Evolutionary conservation across 1,140 invertebrate genomes (phyloP).

Genomic region (Helicoverpa armigera): DNA sequence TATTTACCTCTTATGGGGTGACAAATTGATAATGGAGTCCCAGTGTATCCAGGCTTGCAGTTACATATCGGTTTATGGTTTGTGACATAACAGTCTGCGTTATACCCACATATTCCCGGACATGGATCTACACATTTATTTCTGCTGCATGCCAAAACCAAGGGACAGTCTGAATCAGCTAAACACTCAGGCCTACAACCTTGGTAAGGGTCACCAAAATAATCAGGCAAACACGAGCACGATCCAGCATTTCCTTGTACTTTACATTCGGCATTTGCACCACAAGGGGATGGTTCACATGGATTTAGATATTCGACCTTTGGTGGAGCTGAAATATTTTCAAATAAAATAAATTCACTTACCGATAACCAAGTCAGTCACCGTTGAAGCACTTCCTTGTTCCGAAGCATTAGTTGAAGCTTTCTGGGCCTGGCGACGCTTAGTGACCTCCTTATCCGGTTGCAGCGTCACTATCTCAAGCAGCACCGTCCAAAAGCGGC

Average conservation of each 20-base stretch:
- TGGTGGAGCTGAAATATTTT: slow-evolving; percentile 81
- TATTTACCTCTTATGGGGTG: slow-evolving; percentile 72
- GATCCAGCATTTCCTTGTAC: slow-evolving; percentile 88
- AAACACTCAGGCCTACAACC: slow-evolving; percentile 93
- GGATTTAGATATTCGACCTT: slow-evolving; percentile 87
- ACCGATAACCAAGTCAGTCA: slow-evolving; percentile 72
- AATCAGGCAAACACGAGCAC: slow-evolving; percentile 91
- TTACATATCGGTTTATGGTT: slow-evolving; percentile 93
- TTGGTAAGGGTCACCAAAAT: slow-evolving; percentile 93
- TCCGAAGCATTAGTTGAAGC: slow-evolving; percentile 86
- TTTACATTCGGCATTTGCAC: slow-evolving; percentile 91
- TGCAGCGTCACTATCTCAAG: slow-evolving; percentile 76
- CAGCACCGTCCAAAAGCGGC: slow-evolving; percentile 80
- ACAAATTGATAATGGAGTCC: slow-evolving; percentile 91
- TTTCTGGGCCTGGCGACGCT: slow-evolving; percentile 80
- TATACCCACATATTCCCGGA: slow-evolving; percentile 92
- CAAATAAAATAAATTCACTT: slow-evolving; percentile 75
- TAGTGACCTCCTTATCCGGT: slow-evolving; percentile 77
- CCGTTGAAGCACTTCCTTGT: slow-evolving; percentile 81
- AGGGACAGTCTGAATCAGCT: slow-evolving; percentile 92
- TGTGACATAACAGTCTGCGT: slow-evolving; percentile 92
- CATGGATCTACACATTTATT: slow-evolving; percentile 94
- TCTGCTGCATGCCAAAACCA: slow-evolving; percentile 91
- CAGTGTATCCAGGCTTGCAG: slow-evolving; percentile 91
- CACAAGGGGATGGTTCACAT: slow-evolving; percentile 92